phyloP scores from a whole-genome alignment of 2,888 invertebrate genomes.

The Drosophila quinaria region DNA sequence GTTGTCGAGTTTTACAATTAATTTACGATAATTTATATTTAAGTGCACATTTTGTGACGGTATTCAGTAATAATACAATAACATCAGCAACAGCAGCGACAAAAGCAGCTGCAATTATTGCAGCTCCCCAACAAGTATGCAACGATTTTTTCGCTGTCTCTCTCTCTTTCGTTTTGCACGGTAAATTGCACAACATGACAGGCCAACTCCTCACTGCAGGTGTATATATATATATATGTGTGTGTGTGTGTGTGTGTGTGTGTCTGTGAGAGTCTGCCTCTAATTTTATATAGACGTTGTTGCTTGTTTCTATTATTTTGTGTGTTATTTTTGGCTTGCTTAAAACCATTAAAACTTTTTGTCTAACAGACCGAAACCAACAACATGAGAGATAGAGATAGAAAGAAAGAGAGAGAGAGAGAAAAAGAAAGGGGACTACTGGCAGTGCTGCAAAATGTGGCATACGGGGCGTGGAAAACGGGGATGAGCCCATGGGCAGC shows the following conservation, averaged over 20 bases:
- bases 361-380: slow-evolving; percentile 68
- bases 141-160: slow-evolving; percentile 47
- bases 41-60: slow-evolving; percentile 66
- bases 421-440: slow-evolving; percentile 24
- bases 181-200: slow-evolving; percentile 45
- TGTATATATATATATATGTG: slow-evolving; percentile 1
- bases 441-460: slow-evolving; percentile 30
- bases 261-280: slow-evolving; percentile 31
- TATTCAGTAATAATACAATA: slow-evolving; percentile 19
- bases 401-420: slow-evolving; percentile 12
- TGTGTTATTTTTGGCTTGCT: slow-evolving; percentile 66
- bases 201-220: background rate
- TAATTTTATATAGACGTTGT: slow-evolving; percentile 47
- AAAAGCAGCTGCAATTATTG: slow-evolving; percentile 46
- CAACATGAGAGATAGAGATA: slow-evolving; percentile 21
- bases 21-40: slow-evolving; percentile 72
- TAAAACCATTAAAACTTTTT: slow-evolving; percentile 76
- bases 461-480: slow-evolving; percentile 10
- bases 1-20: slow-evolving; percentile 58
- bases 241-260: slow-evolving; percentile 24
- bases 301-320: slow-evolving; percentile 42
- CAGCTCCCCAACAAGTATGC: slow-evolving; percentile 56
- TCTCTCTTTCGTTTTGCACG: slow-evolving; percentile 30
- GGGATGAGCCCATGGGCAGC: slow-evolving; percentile 42
- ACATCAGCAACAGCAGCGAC: background rate